Percentiles rank a stretch among this genome's conserved stretches.
Evolutionary conservation across 2,113 vertebrate genomes (phyloP).

Genomic region (Clarias macrocephalus): DNA sequence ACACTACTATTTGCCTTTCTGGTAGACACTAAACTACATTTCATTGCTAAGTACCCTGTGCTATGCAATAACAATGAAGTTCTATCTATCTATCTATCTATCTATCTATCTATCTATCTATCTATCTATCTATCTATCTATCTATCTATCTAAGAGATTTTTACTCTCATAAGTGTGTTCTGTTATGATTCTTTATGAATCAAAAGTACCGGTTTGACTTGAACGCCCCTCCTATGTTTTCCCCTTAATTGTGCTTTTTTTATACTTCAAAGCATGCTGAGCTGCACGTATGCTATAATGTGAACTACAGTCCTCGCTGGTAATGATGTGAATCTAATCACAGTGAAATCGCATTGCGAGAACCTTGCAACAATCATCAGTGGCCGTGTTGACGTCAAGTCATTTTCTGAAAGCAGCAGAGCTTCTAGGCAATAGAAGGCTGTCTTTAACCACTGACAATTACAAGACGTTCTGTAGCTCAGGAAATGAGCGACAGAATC

Average conservation of each 20-base stretch:
- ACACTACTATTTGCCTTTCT: no score
- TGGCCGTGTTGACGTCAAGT: constrained; percentile 3
- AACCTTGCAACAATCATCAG: constrained; percentile 14
- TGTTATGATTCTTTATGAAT: no score
- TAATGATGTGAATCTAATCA: constrained; percentile 34
- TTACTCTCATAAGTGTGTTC: no score
- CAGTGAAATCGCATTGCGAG: constrained; percentile 7
- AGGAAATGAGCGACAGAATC: constrained; percentile 41
- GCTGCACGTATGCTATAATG: constrained; percentile 10
- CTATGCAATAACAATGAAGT: no score
- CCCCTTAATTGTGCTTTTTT: background rate
- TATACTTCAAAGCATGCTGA: background rate
- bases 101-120: no score
- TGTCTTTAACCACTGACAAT: constrained; percentile 27
- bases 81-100: no score
- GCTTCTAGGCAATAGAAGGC: constrained; percentile 9
- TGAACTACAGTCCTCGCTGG: constrained; percentile 11
- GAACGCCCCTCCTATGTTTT: background rate
- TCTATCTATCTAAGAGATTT: no score
- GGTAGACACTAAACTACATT: no score
- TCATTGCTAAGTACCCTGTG: no score
- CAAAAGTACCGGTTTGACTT: no score
- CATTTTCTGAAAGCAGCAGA: background rate
- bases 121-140: no score
- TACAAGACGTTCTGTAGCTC: constrained; percentile 40